Conservation (phyloP, 2,888 invertebrate genomes). For the Scelioninae gen. 1 region DNA sequence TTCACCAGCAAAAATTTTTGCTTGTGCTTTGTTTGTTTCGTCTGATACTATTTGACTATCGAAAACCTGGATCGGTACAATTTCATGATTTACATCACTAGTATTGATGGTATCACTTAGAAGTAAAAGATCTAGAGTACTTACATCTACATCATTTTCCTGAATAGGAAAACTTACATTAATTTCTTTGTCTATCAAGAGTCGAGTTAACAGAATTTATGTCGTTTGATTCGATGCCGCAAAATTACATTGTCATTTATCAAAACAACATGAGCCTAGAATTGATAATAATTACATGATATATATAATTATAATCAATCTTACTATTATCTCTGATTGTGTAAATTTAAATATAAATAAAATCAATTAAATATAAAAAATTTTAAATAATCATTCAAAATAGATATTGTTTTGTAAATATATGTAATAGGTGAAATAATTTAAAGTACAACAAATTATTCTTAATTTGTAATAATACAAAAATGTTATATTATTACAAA, state of each 20-base stretch:
- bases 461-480: neutral
- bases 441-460: conserved; percentile 1
- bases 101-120: neutral
- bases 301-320: too few species aligned
- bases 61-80: neutral
- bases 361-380: neutral
- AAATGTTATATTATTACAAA: conserved; percentile 1
- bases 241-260: too few species aligned
- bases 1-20: neutral
- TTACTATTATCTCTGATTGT: too few species aligned
- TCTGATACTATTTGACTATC: neutral
- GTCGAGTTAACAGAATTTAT: too few species aligned
- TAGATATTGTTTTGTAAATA: neutral
- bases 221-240: too few species aligned
- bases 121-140: too few species aligned
- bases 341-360: neutral
- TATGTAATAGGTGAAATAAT: neutral
- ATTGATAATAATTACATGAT: neutral
- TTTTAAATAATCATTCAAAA: neutral
- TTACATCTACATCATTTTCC: too few species aligned
- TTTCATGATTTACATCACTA: neutral
- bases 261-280: too few species aligned
- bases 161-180: too few species aligned
- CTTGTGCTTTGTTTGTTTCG: too few species aligned
- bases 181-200: too few species aligned